Base-by-base conservation (phyloP, 2,113 vertebrate genomes). In the Odobenus rosmarus region DNA sequence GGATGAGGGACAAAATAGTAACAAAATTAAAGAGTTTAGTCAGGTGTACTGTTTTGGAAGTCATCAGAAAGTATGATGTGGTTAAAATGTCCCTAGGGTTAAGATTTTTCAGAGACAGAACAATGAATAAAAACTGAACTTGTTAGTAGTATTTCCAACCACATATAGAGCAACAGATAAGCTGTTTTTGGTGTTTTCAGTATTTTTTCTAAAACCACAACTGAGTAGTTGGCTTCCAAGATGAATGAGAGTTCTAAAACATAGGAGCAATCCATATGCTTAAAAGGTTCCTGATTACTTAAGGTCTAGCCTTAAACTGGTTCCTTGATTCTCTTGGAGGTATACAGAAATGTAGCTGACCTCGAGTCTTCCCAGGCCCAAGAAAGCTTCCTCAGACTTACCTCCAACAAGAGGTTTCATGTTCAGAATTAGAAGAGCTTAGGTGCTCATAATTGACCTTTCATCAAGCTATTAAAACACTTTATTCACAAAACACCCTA, bases 141-240 rank as follows among this genome's bases (percentile, higher is more conserved):
- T 55, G 16, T 71, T 83, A 46, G 24, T 13, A 69, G n/a, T 49
- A 36, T 76, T 21, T 10, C 42, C n/a, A 33, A 28, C 46, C 82
- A 91, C 10, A 4, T 46, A 0, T 33, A 88, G 24, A 79, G 18
- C 19, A 91, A 91, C 5, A n/a, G 42, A 88, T 80, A 67, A 0
- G 3, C 5, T 80, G 31, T 28, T 93, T 87, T 46, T 15, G 23
- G 28, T 90, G n/a, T 31, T 62, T 84, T 84, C 42, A 57, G 21
- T 92, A 83, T 49, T 59, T 92, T 67, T 64, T 77, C 84, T 80
- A 74, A 84, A 97, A 80, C 71, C 16, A 74, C 46, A 96, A 84
- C 23, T 53, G 23, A 96, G 15, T 28, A 53, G 3, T 21, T 86
- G 31, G 33, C 26, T 76, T 95, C n/a, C 16, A 69, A 95, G 51